Percentiles rank a stretch among this genome's conserved stretches.
phyloP scores from a whole-genome alignment of 2,888 invertebrate genomes.

The Stenotaenia linearis region DNA sequence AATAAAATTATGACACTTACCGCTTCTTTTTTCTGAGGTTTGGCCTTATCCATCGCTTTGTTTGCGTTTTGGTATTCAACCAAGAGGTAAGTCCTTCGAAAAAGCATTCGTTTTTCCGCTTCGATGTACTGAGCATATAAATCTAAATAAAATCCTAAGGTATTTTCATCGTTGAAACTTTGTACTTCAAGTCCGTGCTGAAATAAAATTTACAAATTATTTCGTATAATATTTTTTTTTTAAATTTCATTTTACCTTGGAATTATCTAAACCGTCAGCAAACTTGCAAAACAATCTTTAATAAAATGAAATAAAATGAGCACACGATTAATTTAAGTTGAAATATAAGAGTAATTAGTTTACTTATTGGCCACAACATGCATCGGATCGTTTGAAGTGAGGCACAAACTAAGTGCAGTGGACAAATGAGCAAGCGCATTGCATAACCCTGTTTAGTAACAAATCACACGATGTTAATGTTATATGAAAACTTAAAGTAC shows the following conservation, averaged over 20 bases:
- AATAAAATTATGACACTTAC: conserved; percentile 44
- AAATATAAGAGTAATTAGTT: not conserved
- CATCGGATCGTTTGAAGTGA: conserved; percentile 37
- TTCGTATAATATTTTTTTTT: not conserved
- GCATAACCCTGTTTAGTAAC: conserved; percentile 38
- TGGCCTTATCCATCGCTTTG: conserved; percentile 48
- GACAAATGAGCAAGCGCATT: conserved; percentile 41
- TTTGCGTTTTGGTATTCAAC: conserved; percentile 49
- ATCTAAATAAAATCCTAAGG: conserved; percentile 45
- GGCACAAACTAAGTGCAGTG: conserved; percentile 40
- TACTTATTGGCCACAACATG: conserved; percentile 30
- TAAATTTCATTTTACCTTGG: conserved; percentile 40
- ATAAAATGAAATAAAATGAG: conserved; percentile 32
- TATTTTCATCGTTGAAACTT: conserved; percentile 46
- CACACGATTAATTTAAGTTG: no score
- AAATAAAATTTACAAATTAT: not conserved
- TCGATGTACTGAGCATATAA: conserved; percentile 45
- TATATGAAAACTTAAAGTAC: not conserved
- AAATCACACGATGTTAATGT: not conserved
- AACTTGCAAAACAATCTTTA: conserved; percentile 43
- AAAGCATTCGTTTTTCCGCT: conserved; percentile 39
- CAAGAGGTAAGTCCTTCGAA: conserved; percentile 46
- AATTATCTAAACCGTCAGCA: conserved; percentile 44
- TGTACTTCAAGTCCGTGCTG: conserved; percentile 46
- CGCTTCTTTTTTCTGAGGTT: conserved; percentile 45